Evolutionary conservation across 64 coral and sea anemone species (phyloP), one percentile per base, ranked within the genome.

Genomic region (Dendrophyllia cribrosa): DNA sequence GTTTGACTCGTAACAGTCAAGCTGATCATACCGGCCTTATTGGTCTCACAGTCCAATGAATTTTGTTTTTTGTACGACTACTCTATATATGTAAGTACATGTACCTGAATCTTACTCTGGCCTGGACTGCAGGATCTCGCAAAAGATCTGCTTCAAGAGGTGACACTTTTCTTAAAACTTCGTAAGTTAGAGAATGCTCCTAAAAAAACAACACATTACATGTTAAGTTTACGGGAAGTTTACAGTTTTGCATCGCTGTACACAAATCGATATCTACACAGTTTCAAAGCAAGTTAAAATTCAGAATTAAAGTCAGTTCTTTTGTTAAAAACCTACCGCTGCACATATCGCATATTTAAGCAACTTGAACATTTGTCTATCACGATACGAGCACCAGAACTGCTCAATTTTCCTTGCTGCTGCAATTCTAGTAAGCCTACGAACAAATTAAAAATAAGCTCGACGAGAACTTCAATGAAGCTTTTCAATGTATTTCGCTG

Each of bases 271-370:
- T 21, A 24, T 43, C 3, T 58, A 49, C 3, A 26, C 9, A 9
- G 43, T 9, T 19, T 72, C 17, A 7, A 72, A 34, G 34, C 34
- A 34, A 34, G 34, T 34, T 34, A 34, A 34, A 34, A 34, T 34
- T 34, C 0, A 34, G 34, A 34, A 34, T 34, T 34, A 25, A 72
- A 25, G 17, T 72, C 69, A 56, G 7, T 56, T 56, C 2, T 56
- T 6, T 3, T 56, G 53, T 56, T 12, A 7, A 56, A 59, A 49
- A 96, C 97, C 88, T 88, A 99, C 97, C 78, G 97, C 97, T 21
- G 97, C 97, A 89, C 97, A 99, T 22, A 99, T 99, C 47, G 97
- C 97, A 70, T 94, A 99, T 51, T 99, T 99, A 48, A 99, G 91
- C 51, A 99, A 67, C 84, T 91, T 91, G 64, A 99, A 99, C 91